phyloP scores from a whole-genome alignment of 2,888 invertebrate genomes.

The Morpho helenor region DNA sequence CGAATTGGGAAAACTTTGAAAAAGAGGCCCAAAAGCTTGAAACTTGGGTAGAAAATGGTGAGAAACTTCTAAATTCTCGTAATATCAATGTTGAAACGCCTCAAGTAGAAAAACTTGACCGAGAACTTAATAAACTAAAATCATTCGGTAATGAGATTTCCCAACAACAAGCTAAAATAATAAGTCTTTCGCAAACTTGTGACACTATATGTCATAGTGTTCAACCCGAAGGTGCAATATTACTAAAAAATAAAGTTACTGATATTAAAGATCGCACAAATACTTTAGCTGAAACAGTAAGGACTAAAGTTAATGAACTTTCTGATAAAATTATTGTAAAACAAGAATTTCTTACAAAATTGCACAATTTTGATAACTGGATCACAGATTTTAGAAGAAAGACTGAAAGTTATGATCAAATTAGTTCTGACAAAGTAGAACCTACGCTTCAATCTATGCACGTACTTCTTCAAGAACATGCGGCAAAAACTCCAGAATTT shows the following conservation, averaged over 20 bases:
- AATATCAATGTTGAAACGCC: constrained; percentile 82
- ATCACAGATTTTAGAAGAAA: constrained; percentile 85
- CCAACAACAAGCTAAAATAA: constrained; percentile 90
- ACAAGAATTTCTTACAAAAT: constrained; percentile 90
- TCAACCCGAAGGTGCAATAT: constrained; percentile 86
- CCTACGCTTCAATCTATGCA: constrained; percentile 88
- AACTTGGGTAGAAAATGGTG: constrained; percentile 86
- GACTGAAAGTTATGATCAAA: constrained; percentile 87
- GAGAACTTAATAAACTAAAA: constrained; percentile 86
- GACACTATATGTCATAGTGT: constrained; percentile 89
- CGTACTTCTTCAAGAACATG: constrained; percentile 89
- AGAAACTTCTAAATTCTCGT: constrained; percentile 79
- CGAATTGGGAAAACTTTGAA: constrained; percentile 91
- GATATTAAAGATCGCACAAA: constrained; percentile 87
- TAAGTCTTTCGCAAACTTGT: constrained; percentile 87
- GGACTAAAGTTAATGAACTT: constrained; percentile 87
- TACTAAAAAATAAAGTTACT: constrained; percentile 85
- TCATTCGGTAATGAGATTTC: constrained; percentile 91
- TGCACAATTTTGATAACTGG: constrained; percentile 89
- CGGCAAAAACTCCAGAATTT: constrained; percentile 89
- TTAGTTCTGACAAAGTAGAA: constrained; percentile 90
- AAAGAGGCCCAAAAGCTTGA: constrained; percentile 86
- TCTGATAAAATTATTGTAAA: constrained; percentile 89
- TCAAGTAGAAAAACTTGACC: constrained; percentile 86
- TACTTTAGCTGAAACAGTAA: constrained; percentile 86